Conservation (phyloP, 2,797 vertebrate species). For the Urosaurus nigricauda region DNA sequence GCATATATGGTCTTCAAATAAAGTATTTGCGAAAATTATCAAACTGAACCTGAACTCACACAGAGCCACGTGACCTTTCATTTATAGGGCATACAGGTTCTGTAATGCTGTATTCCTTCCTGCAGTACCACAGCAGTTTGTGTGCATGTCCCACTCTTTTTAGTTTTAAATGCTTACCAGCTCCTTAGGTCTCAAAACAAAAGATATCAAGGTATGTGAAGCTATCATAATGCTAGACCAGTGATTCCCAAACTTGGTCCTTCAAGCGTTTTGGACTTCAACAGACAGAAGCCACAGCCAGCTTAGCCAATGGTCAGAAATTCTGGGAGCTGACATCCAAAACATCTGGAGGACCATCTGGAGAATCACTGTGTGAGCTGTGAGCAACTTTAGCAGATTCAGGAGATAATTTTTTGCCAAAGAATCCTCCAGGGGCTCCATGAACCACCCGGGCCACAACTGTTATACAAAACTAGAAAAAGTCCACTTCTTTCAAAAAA, state of each 20-base stretch:
- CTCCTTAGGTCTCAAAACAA: neutral
- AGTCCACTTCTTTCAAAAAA: no score
- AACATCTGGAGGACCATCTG: no score
- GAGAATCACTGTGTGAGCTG: neutral
- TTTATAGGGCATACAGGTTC: neutral
- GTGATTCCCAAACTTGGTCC: no score
- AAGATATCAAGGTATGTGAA: neutral
- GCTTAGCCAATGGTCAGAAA: no score
- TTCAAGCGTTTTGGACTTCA: no score
- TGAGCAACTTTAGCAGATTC: neutral
- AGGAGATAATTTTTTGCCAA: no score
- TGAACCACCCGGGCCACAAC: no score
- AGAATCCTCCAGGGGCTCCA: no score
- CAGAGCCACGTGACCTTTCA: neutral
- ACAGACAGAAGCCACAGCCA: no score
- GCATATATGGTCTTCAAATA: no score
- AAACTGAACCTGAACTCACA: neutral
- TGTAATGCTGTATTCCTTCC: neutral
- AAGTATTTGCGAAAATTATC: neutral
- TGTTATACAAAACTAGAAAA: no score
- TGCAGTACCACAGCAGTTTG: neutral
- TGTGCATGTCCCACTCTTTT: neutral
- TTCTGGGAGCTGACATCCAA: no score
- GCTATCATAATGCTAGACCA: neutral
- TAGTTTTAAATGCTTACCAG: neutral